Percentiles rank a stretch among this genome's conserved stretches.
phyloP scores from a whole-genome alignment of 37 sponge, comb jelly and placozoan genomes.

The Spongilla lacustris region DNA sequence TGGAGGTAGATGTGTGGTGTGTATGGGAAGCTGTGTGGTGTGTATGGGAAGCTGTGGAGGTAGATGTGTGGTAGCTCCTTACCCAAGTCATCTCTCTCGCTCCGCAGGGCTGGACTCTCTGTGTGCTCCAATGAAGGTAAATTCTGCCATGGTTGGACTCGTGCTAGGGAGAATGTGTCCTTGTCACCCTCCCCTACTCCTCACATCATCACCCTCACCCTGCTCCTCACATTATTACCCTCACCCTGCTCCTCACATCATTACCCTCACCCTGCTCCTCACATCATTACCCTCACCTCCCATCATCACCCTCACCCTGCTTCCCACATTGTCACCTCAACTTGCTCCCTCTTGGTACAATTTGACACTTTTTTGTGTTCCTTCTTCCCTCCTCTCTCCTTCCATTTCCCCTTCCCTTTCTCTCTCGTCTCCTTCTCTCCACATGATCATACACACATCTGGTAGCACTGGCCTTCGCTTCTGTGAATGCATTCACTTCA shows the following conservation, averaged over 20 bases:
- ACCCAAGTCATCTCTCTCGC: background rate
- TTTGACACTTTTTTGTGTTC: background rate
- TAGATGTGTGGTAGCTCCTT: background rate
- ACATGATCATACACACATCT: background rate
- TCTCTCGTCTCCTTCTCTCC: background rate
- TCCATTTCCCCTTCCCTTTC: background rate
- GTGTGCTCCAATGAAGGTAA: constrained; percentile 95
- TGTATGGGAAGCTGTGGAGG: background rate
- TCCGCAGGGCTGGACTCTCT: constrained; percentile 93
- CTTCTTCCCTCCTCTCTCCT: too few species aligned
- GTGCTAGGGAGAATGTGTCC: too few species aligned
- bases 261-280: too few species aligned
- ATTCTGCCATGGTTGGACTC: too few species aligned
- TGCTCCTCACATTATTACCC: too few species aligned
- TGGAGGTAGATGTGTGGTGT: background rate
- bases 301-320: too few species aligned
- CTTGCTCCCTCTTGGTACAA: too few species aligned
- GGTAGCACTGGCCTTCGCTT: constrained; percentile 87
- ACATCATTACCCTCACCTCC: too few species aligned
- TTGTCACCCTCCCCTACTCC: too few species aligned
- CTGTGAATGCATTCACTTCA: constrained; percentile 85
- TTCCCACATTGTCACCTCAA: too few species aligned
- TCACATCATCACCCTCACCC: too few species aligned
- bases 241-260: too few species aligned
- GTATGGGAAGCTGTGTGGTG: background rate